Conservation (phyloP, 2,797 vertebrate species). For the Macrochelys suwanniensis region DNA sequence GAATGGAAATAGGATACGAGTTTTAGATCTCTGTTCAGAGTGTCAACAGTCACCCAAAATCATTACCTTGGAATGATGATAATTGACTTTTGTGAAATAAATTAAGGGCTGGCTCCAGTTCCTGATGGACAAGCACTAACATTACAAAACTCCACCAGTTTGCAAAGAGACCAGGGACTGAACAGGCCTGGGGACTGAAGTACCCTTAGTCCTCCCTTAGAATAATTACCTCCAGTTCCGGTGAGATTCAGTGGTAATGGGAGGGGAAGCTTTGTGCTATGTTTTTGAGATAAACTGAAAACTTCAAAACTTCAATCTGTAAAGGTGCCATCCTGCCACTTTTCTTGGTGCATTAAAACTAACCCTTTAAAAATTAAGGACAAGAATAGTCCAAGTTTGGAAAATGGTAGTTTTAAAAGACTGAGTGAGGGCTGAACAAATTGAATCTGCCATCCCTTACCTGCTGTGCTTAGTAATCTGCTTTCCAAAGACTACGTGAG, state of each 20-base stretch:
- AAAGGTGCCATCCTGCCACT: accelerated
- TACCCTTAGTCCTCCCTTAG: neutral
- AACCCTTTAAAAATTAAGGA: neutral
- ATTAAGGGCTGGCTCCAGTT: neutral
- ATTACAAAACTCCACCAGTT: accelerated
- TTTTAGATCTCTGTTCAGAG: neutral
- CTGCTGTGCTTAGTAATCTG: neutral
- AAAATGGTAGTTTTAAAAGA: neutral
- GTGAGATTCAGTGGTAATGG: neutral
- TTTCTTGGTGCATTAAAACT: neutral
- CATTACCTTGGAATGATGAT: neutral
- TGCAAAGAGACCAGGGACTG: neutral
- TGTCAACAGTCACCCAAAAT: neutral
- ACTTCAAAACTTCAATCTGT: neutral
- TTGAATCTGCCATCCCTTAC: neutral
- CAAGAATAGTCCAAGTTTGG: neutral
- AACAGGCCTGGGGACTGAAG: neutral
- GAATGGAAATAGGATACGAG: neutral
- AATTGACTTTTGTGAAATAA: neutral
- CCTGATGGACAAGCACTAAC: neutral
- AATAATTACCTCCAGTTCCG: neutral
- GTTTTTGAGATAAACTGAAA: neutral
- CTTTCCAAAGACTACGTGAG: neutral
- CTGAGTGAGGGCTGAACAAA: neutral
- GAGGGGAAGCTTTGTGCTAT: accelerated